Base-by-base conservation (phyloP, 1,140 invertebrate genomes). In the Micrasema minimum region DNA sequence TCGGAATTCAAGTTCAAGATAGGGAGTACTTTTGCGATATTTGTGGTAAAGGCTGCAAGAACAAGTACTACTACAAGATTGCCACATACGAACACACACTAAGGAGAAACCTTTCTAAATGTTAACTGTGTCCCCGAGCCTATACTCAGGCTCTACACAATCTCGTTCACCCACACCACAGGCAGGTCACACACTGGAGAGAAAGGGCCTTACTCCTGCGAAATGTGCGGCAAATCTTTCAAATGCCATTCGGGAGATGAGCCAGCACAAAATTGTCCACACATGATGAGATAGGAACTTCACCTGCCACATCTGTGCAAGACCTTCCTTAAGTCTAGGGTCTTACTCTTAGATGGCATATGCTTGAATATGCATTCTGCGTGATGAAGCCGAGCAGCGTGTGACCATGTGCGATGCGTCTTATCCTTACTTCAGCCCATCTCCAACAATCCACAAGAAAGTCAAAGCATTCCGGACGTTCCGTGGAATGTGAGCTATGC, bases 161-260 rank as follows among this genome's bases (percentile, higher is more conserved):
- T 0, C 31, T 73, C 3, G 46, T n/a, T 9, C 9, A 37, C 46
- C 0, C 70, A 72, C 35, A 35, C 10, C 9, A 11, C 2, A 22
- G 72, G 1, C 6, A 59, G n/a, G n/a, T n/a, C n/a, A 50, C 94
- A 96, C 77, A 95, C 93, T 1, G 92, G 92, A 6, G 92, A 91
- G 53, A 92, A 93, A 86, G 71, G 85, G n/a, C 93, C 93, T 1
- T 90, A 87, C 72, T 85, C 86, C 20, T 90, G 89, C 72, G 87
- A 89, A 78, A 88, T 87, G 76, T 90, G 89, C 76, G 87, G 88
- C 1, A 90, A 90, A 80, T 79, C 82, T 71, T 91, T 91, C 71
- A 67, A 67, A 2, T 22, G 64, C 9, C 14, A 12, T 1, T 14
- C 64, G 3, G 22, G n/a, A n/a, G 3, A 20, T 72, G 14, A 45